Base-by-base conservation (phyloP, 2,888 invertebrate species). In the Gastracanthus pulcherrimus region DNA sequence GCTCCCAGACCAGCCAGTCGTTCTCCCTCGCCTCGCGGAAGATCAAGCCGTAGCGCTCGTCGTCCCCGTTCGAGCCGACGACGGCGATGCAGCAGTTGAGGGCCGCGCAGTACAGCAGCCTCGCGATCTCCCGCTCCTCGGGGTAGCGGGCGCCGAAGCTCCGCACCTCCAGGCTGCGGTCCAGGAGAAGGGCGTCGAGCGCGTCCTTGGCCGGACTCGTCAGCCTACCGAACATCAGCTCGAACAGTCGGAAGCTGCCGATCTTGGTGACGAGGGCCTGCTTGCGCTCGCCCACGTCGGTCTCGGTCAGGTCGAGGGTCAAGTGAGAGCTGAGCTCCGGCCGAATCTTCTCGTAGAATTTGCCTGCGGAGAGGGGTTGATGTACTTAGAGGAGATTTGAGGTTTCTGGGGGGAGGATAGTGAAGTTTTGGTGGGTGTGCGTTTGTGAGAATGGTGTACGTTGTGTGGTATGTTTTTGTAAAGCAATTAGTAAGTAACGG, bases 91-190 rank as follows among this genome's bases (percentile, higher is more conserved):
- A 93, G 41, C 94, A 93, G 86, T 95, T 95, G 87, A 94, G 95
- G 0, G 94, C 94, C n/a, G 94, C 92, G 89, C 95, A 95, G 86
- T 95, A 94, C 82, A 94, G 93, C 71, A 92, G 90, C 85, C 95
- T 92, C 60, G 92, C 90, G 1, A 92, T 83, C 82, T 93, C 92
- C 41, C 85, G 85, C 16, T 87, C 76, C 9, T 87, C 85, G 7
- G 86, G 83, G 70, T 86, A 85, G 11, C 86, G 85, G 2, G 86
- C 82, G 23, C 84, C 77, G 29, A 88, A 83, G 13, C 64, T 26
- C 0, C 48, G 34, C 4, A 51, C 26, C 7, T 74, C 23, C 3
- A 36, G n/a, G n/a, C 48, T 13, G 9, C 23, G 16, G 23, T 41
- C 38, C n/a, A 34, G 34, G 0, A 34, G 19, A 13, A 62, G 9